Conservation (phyloP, 1,140 invertebrate genomes). For the Philaenus spumarius region DNA sequence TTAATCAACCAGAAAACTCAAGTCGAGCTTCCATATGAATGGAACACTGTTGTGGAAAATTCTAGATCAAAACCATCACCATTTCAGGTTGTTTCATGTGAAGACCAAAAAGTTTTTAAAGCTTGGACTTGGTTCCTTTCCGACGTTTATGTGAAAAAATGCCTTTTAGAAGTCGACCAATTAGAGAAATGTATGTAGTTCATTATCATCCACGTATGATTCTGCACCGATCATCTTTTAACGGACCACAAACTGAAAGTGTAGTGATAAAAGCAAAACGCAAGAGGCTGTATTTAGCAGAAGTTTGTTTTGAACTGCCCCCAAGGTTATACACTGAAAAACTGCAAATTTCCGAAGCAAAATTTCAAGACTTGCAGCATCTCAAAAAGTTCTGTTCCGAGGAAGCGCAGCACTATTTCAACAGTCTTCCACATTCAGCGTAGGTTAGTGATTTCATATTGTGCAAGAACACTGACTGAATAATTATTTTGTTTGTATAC, state of each 20-base stretch:
- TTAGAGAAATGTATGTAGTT: constrained; percentile 8
- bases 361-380: too few species aligned
- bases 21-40: constrained; percentile 15
- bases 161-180: constrained; percentile 7
- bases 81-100: constrained; percentile 11
- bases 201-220: constrained; percentile 7
- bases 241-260: constrained; percentile 15
- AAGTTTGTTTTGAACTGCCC: constrained; percentile 9
- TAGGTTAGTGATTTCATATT: too few species aligned
- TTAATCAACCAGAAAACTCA: constrained; percentile 14
- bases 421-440: not conserved
- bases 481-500: too few species aligned
- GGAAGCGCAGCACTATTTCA: constrained; percentile 15
- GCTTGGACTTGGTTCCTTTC: constrained; percentile 12
- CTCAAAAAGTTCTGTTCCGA: constrained; percentile 13
- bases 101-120: constrained; percentile 8
- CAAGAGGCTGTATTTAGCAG: constrained; percentile 1
- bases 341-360: constrained; percentile 3
- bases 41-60: constrained; percentile 2
- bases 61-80: constrained; percentile 11
- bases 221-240: constrained; percentile 7
- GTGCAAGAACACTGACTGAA: too few species aligned
- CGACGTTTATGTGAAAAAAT: not conserved
- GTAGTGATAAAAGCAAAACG: constrained; percentile 9
- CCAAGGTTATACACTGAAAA: not conserved